Evolutionary conservation across 2,888 invertebrate genomes (phyloP), one percentile per base, ranked within the genome.

Genomic region (Spilosoma lubricipeda): DNA sequence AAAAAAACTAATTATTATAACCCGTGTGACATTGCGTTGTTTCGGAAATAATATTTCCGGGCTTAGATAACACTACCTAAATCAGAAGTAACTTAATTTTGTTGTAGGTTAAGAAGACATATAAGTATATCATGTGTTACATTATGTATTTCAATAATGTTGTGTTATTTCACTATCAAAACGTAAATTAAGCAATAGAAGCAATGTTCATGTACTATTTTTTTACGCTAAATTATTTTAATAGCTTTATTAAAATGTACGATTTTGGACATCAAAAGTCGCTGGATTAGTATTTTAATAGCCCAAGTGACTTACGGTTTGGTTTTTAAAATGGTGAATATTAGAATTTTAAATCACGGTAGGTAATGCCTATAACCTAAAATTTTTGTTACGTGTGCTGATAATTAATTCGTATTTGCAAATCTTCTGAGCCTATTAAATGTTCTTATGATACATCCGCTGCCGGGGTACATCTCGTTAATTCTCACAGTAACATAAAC

Each of bases 31-130:
- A 71, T 66, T 72, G 39, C 33, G 52, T 70, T 73, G 65, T 73
- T 72, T 80, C 77, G 78, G 82, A 79, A 77, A 75, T 80, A 42
- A 72, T n/a, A 74, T 74, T 80, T 85, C 80, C 80, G 73, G 71
- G n/a, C 52, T 75, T 75, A 75, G 63, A 66, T 68, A 80, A 70
- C 63, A 59, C 27, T 67, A 65, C 59, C 65, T 63, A 39, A 66
- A 70, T 66, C 27, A 66, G 67, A 42, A 56, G 36, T 56, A 56
- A 11, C 23, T n/a, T 56, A 45, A 42, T 15, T 70, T 42, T 42
- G 27, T 42, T 30, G 45, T 63, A 59, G 23, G 11, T 56, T 52
- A 27, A 30, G 59, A 70, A 70, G 18, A 45, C 30, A 30, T 70
- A 4, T 20, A 23, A 67, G 48, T 39, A 23, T 27, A 20, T 20